phyloP scores from a whole-genome alignment of 2,888 invertebrate genomes.

The Tipula vernalis region DNA sequence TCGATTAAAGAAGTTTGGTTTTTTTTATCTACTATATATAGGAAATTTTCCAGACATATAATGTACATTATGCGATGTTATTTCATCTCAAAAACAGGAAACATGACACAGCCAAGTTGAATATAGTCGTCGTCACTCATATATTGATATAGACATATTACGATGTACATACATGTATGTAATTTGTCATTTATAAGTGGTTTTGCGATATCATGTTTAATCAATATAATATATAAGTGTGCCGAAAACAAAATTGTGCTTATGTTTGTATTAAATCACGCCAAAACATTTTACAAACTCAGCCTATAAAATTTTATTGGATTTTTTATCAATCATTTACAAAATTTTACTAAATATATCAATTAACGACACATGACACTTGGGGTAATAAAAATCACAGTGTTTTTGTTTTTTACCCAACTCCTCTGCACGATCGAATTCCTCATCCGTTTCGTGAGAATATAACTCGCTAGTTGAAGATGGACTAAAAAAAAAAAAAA shows the following conservation, averaged over 20 bases:
- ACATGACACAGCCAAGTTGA: not conserved
- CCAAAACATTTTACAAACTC: not conserved
- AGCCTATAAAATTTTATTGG: not conserved
- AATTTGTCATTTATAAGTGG: not conserved
- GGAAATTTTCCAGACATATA: not conserved
- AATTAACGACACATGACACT: not conserved
- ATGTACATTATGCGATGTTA: not conserved
- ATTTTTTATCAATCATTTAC: not conserved
- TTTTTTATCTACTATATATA: not conserved
- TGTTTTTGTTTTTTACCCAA: slow-evolving; percentile 42
- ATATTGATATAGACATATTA: not conserved
- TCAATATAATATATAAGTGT: not conserved
- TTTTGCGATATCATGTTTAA: not conserved
- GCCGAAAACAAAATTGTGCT: not conserved
- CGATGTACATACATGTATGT: not conserved
- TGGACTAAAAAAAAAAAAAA: slow-evolving; percentile 39
- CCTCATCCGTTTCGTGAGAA: slow-evolving; percentile 52
- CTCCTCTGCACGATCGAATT: slow-evolving; percentile 60
- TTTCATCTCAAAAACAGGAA: not conserved
- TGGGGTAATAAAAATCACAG: slow-evolving; percentile 18
- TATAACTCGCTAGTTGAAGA: slow-evolving; percentile 55
- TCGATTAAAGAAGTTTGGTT: too few relatives aligned
- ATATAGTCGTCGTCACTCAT: not conserved
- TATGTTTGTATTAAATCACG: not conserved
- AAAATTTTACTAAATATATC: not conserved